phyloP scores from a whole-genome alignment of 2,888 invertebrate species.

The Eledona agricola region DNA sequence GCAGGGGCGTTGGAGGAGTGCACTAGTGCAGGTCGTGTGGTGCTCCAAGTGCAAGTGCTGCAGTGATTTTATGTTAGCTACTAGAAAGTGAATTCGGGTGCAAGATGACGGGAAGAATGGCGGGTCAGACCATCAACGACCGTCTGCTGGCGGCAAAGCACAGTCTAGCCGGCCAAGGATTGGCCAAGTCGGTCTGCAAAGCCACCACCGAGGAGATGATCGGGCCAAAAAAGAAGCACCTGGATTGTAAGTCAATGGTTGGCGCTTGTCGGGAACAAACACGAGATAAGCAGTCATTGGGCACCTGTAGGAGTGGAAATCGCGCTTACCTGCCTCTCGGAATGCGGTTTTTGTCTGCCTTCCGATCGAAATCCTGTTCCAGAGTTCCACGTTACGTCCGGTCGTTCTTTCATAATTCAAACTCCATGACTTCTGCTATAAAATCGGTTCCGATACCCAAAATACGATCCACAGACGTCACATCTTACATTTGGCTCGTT shows the following conservation, averaged over 20 bases:
- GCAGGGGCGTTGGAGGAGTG: slow-evolving; percentile 20
- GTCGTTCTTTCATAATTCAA: slow-evolving; percentile 8
- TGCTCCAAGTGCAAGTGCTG: slow-evolving; percentile 26
- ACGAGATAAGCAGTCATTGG: slow-evolving; percentile 16
- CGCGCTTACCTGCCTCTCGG: slow-evolving; percentile 33
- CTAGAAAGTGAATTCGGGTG: slow-evolving; percentile 31
- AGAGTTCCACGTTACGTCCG: slow-evolving; percentile 5
- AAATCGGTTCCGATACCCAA: neutral
- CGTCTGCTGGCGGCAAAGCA: slow-evolving; percentile 97
- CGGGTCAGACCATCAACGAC: slow-evolving; percentile 98
- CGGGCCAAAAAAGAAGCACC: slow-evolving; percentile 99
- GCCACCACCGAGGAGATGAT: slow-evolving; percentile 99
- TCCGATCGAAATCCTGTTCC: slow-evolving; percentile 11
- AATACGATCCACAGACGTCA: neutral
- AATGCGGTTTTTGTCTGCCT: slow-evolving; percentile 35
- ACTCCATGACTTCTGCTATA: neutral
- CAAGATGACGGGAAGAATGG: slow-evolving; percentile 67
- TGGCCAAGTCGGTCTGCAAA: slow-evolving; percentile 99
- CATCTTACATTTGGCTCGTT: no score
- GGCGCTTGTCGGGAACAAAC: slow-evolving; percentile 14
- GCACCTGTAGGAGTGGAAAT: slow-evolving; percentile 39
- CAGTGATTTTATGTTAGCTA: slow-evolving; percentile 18
- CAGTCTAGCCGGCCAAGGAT: slow-evolving; percentile 98
- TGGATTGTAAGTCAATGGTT: slow-evolving; percentile 74
- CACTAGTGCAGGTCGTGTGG: slow-evolving; percentile 14